A percentile compares a stretch with the other conserved stretches of the same genome.
phyloP scores from a whole-genome alignment of 1,140 invertebrate species.

The Armadillidium nasatum region DNA sequence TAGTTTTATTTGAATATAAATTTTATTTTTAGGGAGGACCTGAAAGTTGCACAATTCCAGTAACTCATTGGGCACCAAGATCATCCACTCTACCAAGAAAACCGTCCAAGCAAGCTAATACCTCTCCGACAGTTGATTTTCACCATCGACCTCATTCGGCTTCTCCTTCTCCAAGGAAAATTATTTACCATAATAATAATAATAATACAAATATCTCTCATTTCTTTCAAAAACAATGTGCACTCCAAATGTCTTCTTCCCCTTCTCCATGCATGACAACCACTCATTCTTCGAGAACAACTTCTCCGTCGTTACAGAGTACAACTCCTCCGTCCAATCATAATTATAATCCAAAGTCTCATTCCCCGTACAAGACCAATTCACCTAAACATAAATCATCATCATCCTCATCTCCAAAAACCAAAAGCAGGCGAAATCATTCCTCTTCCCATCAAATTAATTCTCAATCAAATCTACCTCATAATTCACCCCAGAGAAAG shows the following conservation, averaged over 20 bases:
- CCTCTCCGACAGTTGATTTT: constrained; percentile 17
- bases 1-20: too few relatives aligned
- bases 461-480: neutral
- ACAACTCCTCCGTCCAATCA: neutral
- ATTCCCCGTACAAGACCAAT: neutral
- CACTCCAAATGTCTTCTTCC: neutral
- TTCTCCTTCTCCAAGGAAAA: neutral
- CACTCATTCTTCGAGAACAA: neutral
- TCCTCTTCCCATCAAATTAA: neutral
- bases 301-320: neutral
- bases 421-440: neutral
- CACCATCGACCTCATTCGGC: neutral
- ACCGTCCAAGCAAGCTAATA: constrained; percentile 26
- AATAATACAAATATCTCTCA: too few relatives aligned
- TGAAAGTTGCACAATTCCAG: neutral
- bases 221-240: neutral
- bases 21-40: constrained; percentile 14
- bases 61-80: constrained; percentile 35
- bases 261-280: neutral
- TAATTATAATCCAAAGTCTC: neutral
- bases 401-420: neutral
- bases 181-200: neutral
- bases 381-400: neutral
- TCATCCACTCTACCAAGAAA: constrained; percentile 38
- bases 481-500: neutral